Base-by-base conservation (phyloP, 2,797 vertebrate genomes). In the Mormyrus hasselquistii region DNA sequence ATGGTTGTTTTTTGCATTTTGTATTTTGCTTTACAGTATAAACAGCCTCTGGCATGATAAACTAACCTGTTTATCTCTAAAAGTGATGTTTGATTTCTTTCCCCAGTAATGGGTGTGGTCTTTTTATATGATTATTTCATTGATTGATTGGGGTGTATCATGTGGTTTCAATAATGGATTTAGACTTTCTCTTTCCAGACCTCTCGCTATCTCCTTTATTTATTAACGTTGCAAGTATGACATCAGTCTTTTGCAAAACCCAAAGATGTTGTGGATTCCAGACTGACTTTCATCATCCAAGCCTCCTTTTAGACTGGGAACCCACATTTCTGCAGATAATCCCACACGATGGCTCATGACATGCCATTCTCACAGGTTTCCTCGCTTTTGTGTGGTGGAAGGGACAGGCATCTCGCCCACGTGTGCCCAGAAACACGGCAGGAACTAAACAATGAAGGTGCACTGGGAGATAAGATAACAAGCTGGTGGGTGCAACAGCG, bases 251-350 rank as follows among this genome's bases (percentile, higher is more conserved):
- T 79, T 44, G 34, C 2, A 0, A 9, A 79, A 44, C 38, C 12
- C 38, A 79, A 41, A 16, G 73, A 79, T 41, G 73, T 29, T 79
- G 38, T 14, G 8, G 34, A 41, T 79, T 79, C 73, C 73, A 79
- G 73, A 79, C 73, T 79, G 34, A 41, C 34, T 79, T 79, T 79
- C 38, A 79, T 79, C 73, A 79, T 79, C 34, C 73, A 79, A 79
- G 73, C 44, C 34, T 79, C 73, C 73, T 16, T 44, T 79, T 79
- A 79, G 73, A 79, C 34, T 79, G 38, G 34, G 73, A 79, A 7
- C 34, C 73, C 34, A 79, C 73, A 44, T 41, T 38, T 79, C 73
- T 41, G 38, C 4, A 38, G 73, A 79, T 79, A 44, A 41, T 79
- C 73, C 73, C 73, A 79, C 73, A 79, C 38, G 34, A 19, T 79